These are phyloP conservation scores for Liopterus haemorrhoidalis DNA, from an alignment of 2,888 invertebrate species.

Conservation along the genomic window DNA sequence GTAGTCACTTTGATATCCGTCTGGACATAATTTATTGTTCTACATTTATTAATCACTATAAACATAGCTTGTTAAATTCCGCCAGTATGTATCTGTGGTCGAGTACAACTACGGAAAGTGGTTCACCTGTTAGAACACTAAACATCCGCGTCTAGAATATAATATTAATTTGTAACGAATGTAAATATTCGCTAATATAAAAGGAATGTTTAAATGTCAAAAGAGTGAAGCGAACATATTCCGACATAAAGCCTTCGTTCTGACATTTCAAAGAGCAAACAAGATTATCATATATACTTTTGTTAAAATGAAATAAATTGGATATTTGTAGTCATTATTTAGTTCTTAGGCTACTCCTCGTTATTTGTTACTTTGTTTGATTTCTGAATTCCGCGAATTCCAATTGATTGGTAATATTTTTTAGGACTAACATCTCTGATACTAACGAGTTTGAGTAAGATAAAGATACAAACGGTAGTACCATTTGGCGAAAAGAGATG, in stretches of 20 bases:
- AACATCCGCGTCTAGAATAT: too few species aligned
- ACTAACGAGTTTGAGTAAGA: slow-evolving; percentile 1
- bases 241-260: not conserved
- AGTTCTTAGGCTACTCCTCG: slow-evolving; percentile 33
- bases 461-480: slow-evolving; percentile 8
- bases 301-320: slow-evolving; percentile 18
- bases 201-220: too few species aligned
- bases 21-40: too few species aligned
- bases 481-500: slow-evolving; percentile 24
- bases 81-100: too few species aligned
- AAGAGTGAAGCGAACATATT: too few species aligned
- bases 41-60: too few species aligned
- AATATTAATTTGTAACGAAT: too few species aligned
- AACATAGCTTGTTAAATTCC: too few species aligned
- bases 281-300: slow-evolving; percentile 18
- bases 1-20: too few species aligned
- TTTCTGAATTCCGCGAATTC: slow-evolving; percentile 41
- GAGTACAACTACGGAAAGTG: too few species aligned
- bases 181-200: too few species aligned
- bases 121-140: too few species aligned
- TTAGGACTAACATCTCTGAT: slow-evolving; percentile 19
- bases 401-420: slow-evolving; percentile 38
- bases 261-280: slow-evolving; percentile 17
- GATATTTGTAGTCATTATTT: slow-evolving; percentile 29
- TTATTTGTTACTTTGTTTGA: slow-evolving; percentile 42